These are phyloP conservation scores for Lasiommata megera DNA, from an alignment of 2,888 invertebrate genomes.

Conservation along the genomic window DNA sequence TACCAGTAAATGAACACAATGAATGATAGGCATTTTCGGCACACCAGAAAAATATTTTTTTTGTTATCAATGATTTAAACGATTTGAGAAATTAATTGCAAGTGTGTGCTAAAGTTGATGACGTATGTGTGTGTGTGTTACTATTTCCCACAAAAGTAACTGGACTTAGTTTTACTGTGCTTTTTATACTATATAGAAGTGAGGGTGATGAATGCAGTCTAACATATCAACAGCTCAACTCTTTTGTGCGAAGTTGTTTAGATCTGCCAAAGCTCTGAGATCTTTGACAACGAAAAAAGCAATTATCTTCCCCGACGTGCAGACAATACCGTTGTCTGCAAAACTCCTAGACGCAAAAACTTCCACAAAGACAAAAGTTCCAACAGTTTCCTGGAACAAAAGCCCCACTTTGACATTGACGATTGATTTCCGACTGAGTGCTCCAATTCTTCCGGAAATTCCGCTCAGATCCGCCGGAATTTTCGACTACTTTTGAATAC, in stretches of 20 bases:
- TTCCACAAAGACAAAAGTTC: conserved; percentile 3
- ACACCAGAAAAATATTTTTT: too few relatives aligned
- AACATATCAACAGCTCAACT: neutral
- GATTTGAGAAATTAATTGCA: too few relatives aligned
- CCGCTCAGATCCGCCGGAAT: neutral
- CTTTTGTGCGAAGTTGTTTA: neutral
- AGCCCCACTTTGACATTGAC: conserved; percentile 12
- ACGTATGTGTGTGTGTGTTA: too few relatives aligned
- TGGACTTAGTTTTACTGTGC: too few relatives aligned
- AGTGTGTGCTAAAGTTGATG: too few relatives aligned
- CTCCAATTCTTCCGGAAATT: conserved; percentile 7
- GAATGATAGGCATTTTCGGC: too few relatives aligned
- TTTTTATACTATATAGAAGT: too few relatives aligned
- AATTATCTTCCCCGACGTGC: conserved; percentile 6
- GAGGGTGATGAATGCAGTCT: neutral
- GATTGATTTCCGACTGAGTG: conserved; percentile 16
- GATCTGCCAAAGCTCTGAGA: neutral
- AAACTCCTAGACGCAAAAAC: conserved; percentile 16
- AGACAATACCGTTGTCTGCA: conserved; percentile 11
- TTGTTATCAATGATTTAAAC: too few relatives aligned
- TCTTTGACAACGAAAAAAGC: conserved; percentile 7
- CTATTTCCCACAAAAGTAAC: too few relatives aligned
- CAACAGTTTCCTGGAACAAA: conserved; percentile 16
- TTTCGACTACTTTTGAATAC: neutral
- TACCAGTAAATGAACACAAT: too few relatives aligned